phyloP scores from a whole-genome alignment of 2,888 invertebrate species.

The Eristalis arbustorum region DNA sequence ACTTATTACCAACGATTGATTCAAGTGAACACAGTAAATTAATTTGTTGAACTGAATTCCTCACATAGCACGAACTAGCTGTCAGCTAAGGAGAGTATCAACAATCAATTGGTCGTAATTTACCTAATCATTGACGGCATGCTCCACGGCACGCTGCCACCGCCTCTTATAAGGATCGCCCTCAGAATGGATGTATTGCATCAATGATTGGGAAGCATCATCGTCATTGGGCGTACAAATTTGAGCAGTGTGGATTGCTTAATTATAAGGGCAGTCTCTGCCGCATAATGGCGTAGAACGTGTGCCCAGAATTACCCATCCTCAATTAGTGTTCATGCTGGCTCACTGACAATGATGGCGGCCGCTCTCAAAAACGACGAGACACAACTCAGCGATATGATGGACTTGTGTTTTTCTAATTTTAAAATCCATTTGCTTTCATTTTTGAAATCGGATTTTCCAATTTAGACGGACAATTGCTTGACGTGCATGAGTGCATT shows the following conservation, averaged over 20 bases:
- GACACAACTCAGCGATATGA: neutral
- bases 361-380: slow-evolving; percentile 4
- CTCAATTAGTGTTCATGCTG: slow-evolving; percentile 56
- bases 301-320: slow-evolving; percentile 58
- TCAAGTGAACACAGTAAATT: slow-evolving; percentile 57
- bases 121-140: slow-evolving; percentile 61
- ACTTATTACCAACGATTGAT: slow-evolving; percentile 38
- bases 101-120: slow-evolving; percentile 67
- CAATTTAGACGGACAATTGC: slow-evolving; percentile 31
- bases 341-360: slow-evolving; percentile 37
- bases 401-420: slow-evolving; percentile 21
- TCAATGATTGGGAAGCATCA: slow-evolving; percentile 38
- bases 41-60: slow-evolving; percentile 54
- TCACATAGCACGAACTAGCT: slow-evolving; percentile 30
- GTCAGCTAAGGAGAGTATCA: slow-evolving; percentile 44
- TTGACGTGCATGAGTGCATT: slow-evolving; percentile 9
- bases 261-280: slow-evolving; percentile 65
- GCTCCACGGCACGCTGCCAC: slow-evolving; percentile 18
- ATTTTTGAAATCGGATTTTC: slow-evolving; percentile 54
- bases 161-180: slow-evolving; percentile 37
- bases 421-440: slow-evolving; percentile 37
- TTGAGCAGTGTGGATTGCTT: slow-evolving; percentile 51
- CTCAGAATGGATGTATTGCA: slow-evolving; percentile 55
- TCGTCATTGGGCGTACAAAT: slow-evolving; percentile 55
- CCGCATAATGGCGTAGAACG: slow-evolving; percentile 66